Base-by-base conservation (phyloP, 1,140 invertebrate species). In the Eriocheir sinensis region DNA sequence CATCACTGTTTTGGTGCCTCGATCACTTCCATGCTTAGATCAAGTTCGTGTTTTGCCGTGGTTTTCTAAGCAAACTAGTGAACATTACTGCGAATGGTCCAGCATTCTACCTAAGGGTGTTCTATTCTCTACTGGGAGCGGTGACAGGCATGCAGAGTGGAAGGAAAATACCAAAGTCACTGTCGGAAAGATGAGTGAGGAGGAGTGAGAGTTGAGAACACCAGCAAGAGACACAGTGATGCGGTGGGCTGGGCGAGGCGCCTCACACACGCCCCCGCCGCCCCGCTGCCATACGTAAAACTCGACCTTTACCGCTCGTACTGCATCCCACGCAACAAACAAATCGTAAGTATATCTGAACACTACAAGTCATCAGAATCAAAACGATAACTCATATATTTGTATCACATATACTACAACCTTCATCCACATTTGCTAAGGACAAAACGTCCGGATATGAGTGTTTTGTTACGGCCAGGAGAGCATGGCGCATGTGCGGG, bases 141-240 rank as follows among this genome's bases (percentile, higher is more conserved):
- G n/a, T 44, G 93, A 48, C 81, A 89, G 93, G 60, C 93, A 94
- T 94, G 93, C 93, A 94, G 93, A 94, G 93, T 60, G 86, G 93
- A 86, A 90, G 93, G 53, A 60, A 94, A 94, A 94, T 94, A 94
- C 93, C 93, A 94, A 94, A 81, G 93, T 94, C 93, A 94, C 93
- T 94, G 93, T 94, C 86, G 93, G 93, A 94, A 94, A 81, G 93
- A 89, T 94, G 93, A 89, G 88, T 60, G 80, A 81, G 85, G 88
- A 90, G 93, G 53, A 94, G 93, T 93, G 83, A 93, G 86, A 93
- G 92, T 40, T 38, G 60, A 94, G 93, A 94, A 41, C 93, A 94
- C 93, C 60, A 79, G 85, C 93, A 38, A 94, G 60, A 94, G 93
- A 94, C 88, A 94, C 93, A 93, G 93, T 94, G 93, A 80, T 21